Evolutionary conservation across 53 echinoderm and acorn worm species (phyloP).

Genomic region (Henricia sp.): DNA sequence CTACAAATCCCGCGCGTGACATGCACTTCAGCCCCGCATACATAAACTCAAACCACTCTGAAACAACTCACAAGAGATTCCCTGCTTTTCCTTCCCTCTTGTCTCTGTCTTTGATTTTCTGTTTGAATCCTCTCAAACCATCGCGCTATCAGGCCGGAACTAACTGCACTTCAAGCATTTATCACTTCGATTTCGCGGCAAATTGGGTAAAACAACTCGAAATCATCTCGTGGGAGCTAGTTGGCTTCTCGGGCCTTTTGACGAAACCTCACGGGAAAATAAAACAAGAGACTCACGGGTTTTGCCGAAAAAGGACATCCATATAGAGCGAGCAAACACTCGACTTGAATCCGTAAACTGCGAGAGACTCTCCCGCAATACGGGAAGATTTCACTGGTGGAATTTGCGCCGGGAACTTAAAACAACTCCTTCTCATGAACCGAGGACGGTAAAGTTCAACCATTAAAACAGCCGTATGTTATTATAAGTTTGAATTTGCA

Average conservation of each 20-base stretch:
- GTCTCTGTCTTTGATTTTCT: neutral
- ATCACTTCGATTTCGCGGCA: constrained; percentile 55
- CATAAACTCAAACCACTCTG: constrained; percentile 50
- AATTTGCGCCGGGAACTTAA: constrained; percentile 41
- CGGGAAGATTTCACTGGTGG: constrained; percentile 13
- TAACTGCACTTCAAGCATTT: constrained; percentile 37
- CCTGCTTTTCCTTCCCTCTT: constrained; percentile 11
- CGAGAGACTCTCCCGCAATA: neutral
- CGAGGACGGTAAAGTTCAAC: neutral
- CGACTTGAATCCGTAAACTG: constrained; percentile 35
- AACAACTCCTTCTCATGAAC: constrained; percentile 13
- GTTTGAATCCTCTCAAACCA: neutral
- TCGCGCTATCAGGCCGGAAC: constrained; percentile 27
- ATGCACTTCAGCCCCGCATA: constrained; percentile 45
- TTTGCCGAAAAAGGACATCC: constrained; percentile 6
- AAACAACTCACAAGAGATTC: constrained; percentile 37
- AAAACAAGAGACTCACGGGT: neutral
- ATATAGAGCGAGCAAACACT: constrained; percentile 44
- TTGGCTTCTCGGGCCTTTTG: constrained; percentile 23
- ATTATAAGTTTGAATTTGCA: neutral
- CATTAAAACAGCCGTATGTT: constrained; percentile 18
- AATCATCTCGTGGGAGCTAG: constrained; percentile 30
- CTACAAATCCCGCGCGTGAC: neutral
- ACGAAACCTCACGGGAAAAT: constrained; percentile 29
- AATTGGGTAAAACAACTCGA: constrained; percentile 64